Evolutionary conservation across 2,797 vertebrate species (phyloP), one percentile per base, ranked within the genome.

Genomic region (Cirrhinus molitorella): DNA sequence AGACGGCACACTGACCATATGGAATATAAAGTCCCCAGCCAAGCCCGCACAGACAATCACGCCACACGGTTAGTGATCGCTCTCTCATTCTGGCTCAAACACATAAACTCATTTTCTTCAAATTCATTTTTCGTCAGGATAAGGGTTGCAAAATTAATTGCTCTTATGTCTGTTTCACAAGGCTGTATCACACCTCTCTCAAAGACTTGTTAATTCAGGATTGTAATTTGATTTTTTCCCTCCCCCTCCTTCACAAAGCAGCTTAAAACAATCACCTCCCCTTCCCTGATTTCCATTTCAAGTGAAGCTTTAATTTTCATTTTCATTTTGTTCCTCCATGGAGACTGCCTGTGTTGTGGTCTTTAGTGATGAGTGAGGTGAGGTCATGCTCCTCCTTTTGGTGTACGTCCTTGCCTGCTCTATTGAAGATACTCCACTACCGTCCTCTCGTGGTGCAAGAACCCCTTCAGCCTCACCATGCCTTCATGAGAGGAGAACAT

Each of bases 41-140:
- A 99, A 97, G 89, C 97, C 97, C 84, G 91, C 96, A 87, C 98
- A 99, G 95, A 99, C 97, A 94, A 98, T 99, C 96, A 98, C 97
- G 85, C 98, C 98, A 74, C 98, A 99, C 0, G 98, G 98, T 99
- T 96, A 97, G 96, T 63, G 37, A 25, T 66, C 23, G 47, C 40
- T 85, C 28, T 78, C 28, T 65, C 40, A 49, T 57, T 43, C 61
- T 9, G 40, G 40, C 23, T 16, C 55, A 85, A 61, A 83, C 73
- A 84, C 59, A 47, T 28, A 78, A 5, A 87, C 51, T 65, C 0
- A 28, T 76, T 43, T 72, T 79, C 43, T 16, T 71, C 37, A 57
- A 66, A 84, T 66, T 49, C 34, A 76, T 81, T 55, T 78, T 40
- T 47, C 67, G 61, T 45, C 40, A 74, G 49, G 23, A 74, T n/a